Conservation (phyloP, 1,140 invertebrate species). For the Pseudomyrmex sp. region DNA sequence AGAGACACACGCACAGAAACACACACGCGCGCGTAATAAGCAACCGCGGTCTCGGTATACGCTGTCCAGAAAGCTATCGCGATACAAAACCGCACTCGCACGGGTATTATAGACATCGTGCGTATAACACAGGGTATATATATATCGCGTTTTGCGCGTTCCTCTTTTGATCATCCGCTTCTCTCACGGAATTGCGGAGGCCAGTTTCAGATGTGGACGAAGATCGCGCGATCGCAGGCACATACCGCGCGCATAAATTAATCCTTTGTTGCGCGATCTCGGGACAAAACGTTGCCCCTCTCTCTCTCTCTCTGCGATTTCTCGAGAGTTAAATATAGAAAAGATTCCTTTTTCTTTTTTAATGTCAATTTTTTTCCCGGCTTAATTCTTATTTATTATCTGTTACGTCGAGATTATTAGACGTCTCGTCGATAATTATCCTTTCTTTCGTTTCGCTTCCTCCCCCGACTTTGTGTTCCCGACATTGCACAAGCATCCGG, state of each 20-base stretch:
- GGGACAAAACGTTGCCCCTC: background rate
- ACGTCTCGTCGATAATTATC: constrained; percentile 63
- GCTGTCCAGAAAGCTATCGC: constrained; percentile 28
- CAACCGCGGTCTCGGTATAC: constrained; percentile 37
- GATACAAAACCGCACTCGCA: constrained; percentile 67
- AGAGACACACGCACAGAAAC: background rate
- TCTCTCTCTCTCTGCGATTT: constrained; percentile 3
- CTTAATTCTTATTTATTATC: background rate
- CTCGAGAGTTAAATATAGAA: background rate
- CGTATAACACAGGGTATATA: too few relatives aligned
- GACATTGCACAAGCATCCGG: constrained; percentile 73
- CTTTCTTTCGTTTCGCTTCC: constrained; percentile 66
- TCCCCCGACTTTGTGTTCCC: constrained; percentile 53
- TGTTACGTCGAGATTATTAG: constrained; percentile 9
- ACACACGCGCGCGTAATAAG: constrained; percentile 51
- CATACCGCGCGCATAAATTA: constrained; percentile 33
- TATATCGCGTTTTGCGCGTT: constrained; percentile 6
- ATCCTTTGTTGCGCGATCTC: constrained; percentile 41
- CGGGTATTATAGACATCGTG: constrained; percentile 66
- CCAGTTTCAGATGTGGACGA: constrained; percentile 34
- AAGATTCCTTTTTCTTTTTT: too few relatives aligned
- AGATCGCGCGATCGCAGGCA: constrained; percentile 10
- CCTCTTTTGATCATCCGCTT: constrained; percentile 34
- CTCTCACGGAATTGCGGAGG: constrained; percentile 52
- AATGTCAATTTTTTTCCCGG: background rate